Evolutionary conservation across 2,888 invertebrate genomes (phyloP).

Genomic region (Orchesellides sinensis): DNA sequence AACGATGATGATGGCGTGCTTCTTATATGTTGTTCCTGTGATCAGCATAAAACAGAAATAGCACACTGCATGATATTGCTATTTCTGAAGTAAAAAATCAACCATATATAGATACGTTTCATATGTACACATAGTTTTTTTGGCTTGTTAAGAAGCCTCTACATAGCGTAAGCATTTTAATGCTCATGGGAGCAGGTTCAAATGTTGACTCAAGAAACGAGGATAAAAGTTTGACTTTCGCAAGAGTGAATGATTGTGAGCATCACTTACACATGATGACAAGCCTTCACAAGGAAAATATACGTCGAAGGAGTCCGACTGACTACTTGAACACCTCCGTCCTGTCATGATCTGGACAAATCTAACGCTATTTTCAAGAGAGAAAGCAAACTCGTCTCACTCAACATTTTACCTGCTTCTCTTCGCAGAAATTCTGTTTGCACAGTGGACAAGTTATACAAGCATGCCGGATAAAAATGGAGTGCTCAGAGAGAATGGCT

Average conservation of each 20-base stretch:
- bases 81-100: no score
- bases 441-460: constrained; percentile 14
- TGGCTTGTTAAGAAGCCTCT: constrained; percentile 21
- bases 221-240: constrained; percentile 27
- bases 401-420: constrained; percentile 1
- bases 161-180: constrained; percentile 9
- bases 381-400: constrained; percentile 2
- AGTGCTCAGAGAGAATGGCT: constrained; percentile 4
- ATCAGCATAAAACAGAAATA: not conserved
- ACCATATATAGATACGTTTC: no score
- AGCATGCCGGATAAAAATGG: not conserved
- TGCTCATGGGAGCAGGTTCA: constrained; percentile 30
- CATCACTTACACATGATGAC: constrained; percentile 34
- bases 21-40: not conserved
- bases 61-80: not conserved
- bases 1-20: no score
- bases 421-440: constrained; percentile 38
- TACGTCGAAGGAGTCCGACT: not conserved
- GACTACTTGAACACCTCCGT: constrained; percentile 17
- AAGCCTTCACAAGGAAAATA: not conserved
- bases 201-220: constrained; percentile 42
- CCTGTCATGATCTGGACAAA: constrained; percentile 34
- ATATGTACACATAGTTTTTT: no score
- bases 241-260: constrained; percentile 30
- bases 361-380: not conserved